phyloP scores from a whole-genome alignment of 2,888 invertebrate species.

The Sminthurides aquaticus region DNA sequence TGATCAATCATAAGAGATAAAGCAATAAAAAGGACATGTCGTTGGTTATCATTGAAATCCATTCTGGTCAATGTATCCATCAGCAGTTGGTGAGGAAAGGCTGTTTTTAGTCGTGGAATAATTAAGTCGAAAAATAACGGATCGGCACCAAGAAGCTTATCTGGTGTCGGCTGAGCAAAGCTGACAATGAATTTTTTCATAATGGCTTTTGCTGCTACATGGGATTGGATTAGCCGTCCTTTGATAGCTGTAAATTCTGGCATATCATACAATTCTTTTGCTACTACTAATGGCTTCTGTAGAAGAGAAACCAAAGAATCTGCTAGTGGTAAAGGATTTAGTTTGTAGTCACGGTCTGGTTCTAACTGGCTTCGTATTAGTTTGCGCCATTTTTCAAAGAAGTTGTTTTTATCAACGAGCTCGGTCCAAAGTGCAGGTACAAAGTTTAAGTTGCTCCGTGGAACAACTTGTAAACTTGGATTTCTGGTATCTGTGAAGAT shows the following conservation, averaged over 20 bases:
- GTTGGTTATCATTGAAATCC: constrained; percentile 15
- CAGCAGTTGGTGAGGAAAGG: constrained; percentile 14
- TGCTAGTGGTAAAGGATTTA: constrained; percentile 16
- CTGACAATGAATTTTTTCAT: constrained; percentile 14
- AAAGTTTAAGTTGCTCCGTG: constrained; percentile 4
- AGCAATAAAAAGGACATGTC: constrained; percentile 11
- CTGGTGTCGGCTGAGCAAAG: background rate
- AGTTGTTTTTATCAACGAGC: constrained; percentile 16
- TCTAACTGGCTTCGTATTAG: constrained; percentile 25
- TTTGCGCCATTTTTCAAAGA: constrained; percentile 26
- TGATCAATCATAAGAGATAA: constrained; percentile 8
- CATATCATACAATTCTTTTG: constrained; percentile 4
- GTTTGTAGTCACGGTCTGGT: constrained; percentile 14
- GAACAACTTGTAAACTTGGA: constrained; percentile 2
- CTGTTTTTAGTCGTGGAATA: constrained; percentile 10
- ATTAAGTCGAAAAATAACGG: constrained; percentile 18
- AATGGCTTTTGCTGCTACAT: background rate
- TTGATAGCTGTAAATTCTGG: background rate
- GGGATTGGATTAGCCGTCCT: background rate
- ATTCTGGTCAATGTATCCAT: constrained; percentile 8
- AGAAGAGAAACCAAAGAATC: constrained; percentile 15
- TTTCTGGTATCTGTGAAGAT: constrained; percentile 16
- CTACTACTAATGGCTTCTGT: constrained; percentile 15
- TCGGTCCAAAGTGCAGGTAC: constrained; percentile 20
- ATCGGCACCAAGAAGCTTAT: background rate